These are phyloP conservation scores for Gallirallus australis DNA, from an alignment of 2,797 vertebrate species.

Conservation along the genomic window DNA sequence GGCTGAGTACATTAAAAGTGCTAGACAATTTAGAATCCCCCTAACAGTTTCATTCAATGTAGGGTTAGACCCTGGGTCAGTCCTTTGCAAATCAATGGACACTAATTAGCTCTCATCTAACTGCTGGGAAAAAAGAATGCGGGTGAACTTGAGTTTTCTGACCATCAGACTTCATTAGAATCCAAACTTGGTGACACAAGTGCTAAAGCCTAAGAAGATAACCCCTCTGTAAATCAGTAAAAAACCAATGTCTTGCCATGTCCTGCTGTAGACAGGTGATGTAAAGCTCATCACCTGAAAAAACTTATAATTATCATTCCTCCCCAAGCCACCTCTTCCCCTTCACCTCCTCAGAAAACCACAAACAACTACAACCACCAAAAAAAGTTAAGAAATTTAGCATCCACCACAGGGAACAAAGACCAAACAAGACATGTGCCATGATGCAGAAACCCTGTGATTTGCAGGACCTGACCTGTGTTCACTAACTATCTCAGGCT, in stretches of 20 bases:
- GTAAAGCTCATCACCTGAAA: not conserved
- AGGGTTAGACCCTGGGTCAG: conserved; percentile 35
- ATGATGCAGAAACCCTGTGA: not conserved
- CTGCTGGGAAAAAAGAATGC: not conserved
- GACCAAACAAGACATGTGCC: not conserved
- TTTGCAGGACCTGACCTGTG: not conserved
- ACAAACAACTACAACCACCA: not conserved
- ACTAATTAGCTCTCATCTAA: conserved; percentile 53
- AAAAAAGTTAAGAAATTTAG: not conserved
- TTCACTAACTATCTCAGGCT: not conserved
- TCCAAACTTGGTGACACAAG: not conserved
- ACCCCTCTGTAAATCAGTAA: not conserved
- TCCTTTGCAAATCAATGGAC: conserved; percentile 40
- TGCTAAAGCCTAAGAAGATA: not conserved
- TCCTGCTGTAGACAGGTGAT: not conserved
- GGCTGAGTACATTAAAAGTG: conserved; percentile 19
- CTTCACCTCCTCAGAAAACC: not conserved
- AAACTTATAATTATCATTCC: not conserved
- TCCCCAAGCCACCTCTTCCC: not conserved
- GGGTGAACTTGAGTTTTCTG: not conserved
- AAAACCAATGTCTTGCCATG: not conserved
- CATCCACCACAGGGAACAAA: not conserved
- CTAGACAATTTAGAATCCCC: conserved; percentile 29
- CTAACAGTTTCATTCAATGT: conserved; percentile 14
- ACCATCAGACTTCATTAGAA: conserved; percentile 18